Base-by-base conservation (phyloP, 2,888 invertebrate genomes). In the Caenorhabditis sp. region DNA sequence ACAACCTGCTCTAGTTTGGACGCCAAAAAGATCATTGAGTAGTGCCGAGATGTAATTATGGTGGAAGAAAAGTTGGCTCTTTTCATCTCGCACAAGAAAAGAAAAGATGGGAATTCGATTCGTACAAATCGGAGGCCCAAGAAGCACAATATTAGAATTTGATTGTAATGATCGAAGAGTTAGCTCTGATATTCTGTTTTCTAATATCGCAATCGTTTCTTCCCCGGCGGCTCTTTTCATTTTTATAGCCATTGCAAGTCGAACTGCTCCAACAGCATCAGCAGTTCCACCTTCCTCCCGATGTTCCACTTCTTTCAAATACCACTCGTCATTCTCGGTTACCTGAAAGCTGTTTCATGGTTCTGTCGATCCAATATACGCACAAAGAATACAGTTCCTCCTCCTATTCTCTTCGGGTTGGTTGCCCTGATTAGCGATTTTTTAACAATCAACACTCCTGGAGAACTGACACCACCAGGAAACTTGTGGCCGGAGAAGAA, bases 401-500 rank as follows among this genome's bases (percentile, higher is more conserved):
- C 94, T 15, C 94, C 94, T 15, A 92, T 92, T 62, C 93, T 92
- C 20, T 92, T 92, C 2, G 94, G 94, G 1, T 93, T 90, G n/a
- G 90, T 85, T 80, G 94, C 94, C 80, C 92, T 92, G 85, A 94
- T 94, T 32, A 94, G 90, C 3, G 92, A 87, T 86, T 94, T 94
- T 92, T 95, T 95, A 22, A 94, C 94, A 20, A 95, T 93, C 68
- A 95, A 91, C 68, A 95, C 93, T 65, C 94, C 95, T 13, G 96
- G 96, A 0, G 96, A 96, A 90, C 96, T 96, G 0, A 96, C 95
- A 0, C 96, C 97, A 0, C 97, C 97, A 44, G 96, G 94, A 92
- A 97, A 96, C 92, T 96, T 96, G 93, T 96, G 96, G 61, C 95
- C 95, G 67, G 96, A 95, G 92, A 97, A 95, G 92, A 96, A 96